Base-by-base conservation (phyloP, 2,888 invertebrate genomes). In the Gisinianus flammeolus region DNA sequence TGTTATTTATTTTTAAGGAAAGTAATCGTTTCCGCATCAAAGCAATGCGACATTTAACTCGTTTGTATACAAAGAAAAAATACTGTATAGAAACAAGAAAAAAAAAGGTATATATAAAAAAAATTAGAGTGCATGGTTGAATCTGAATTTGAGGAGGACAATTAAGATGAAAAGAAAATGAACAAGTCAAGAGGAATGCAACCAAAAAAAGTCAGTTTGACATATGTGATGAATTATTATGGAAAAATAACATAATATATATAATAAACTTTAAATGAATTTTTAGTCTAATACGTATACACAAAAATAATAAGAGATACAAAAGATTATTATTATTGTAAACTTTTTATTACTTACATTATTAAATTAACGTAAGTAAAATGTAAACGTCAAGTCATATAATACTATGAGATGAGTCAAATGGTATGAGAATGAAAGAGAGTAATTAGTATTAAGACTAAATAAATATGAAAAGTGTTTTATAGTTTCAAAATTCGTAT, bases 151-250 rank as follows among this genome's bases (percentile, higher is more conserved):
- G 5, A 5, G 6, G 35, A 35, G n/a, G n/a, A 67, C n/a, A 31
- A 31, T 31, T n/a, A 19, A n/a, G n/a, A 54, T 31, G 33, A 30
- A 66, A 28, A 64, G 44, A 26, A 35, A 72, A 24, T 33, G 22
- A 72, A 70, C 26, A 12, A 62, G 6, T 66, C 19, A 64, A 44
- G 22, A 62, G 33, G 26, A 19, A 28, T 56, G 22, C 31, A 73
- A 73, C 62, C 35, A 73, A 58, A 72, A 73, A 44, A 44, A 74
- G 74, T 74, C 74, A 74, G 66, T 62, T 31, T 35, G 73, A n/a
- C n/a, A 74, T 44, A 74, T 74, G 74, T 74, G 74, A 74, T 74
- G 74, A 66, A 28, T 16, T 64, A 35, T 54, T 56, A 31, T 58
- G 31, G 30, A 70, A 52, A 44, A 72, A 72, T 58, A 35, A 35